Base-by-base conservation (phyloP, 2,888 invertebrate species). In the Muscina levida region DNA sequence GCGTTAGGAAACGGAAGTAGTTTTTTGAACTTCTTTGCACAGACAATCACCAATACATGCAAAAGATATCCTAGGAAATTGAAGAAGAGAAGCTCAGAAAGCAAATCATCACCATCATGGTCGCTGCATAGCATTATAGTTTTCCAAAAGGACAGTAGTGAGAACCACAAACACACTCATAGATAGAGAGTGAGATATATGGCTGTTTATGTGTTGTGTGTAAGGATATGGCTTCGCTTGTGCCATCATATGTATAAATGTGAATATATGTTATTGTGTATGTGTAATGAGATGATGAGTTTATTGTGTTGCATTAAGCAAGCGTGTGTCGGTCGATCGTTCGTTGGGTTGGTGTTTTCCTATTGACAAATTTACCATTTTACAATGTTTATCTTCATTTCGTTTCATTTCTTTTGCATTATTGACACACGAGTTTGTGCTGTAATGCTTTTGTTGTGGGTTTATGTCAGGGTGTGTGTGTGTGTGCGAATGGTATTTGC, bases 381-480 rank as follows among this genome's bases (percentile, higher is more conserved):
- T 68, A 59, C 57, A 70, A 72, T 77, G 57, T 82, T 84, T 84
- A 83, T 82, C 83, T 80, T 53, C 44, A 57, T 62, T 51, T 76
- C 31, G 51, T 62, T 44, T 74, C 67, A 70, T 74, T 68, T 84
- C 84, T 85, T 86, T 85, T 84, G 37, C 39, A 53, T 67, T 59
- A 44, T 57, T 75, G 31, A 5, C 8, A 31, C 31, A 31, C 31
- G 31, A n/a, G n/a, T 31, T 31, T 31, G 31, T 31, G 4, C n/a
- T n/a, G n/a, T n/a, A n/a, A n/a, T n/a, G n/a, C n/a, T n/a, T n/a
- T 31, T 31, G 31, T 8, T 31, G 31, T 31, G 31, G 31, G 3
- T 3, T 3, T 8, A 31, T 31, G 31, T 31, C n/a, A n/a, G 59
- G 31, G 42, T 26, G 57, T 37, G 31, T 44, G 37, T n/a, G 56